Conservation (phyloP, 2,888 invertebrate genomes). For the Orchesellides sinensis region DNA sequence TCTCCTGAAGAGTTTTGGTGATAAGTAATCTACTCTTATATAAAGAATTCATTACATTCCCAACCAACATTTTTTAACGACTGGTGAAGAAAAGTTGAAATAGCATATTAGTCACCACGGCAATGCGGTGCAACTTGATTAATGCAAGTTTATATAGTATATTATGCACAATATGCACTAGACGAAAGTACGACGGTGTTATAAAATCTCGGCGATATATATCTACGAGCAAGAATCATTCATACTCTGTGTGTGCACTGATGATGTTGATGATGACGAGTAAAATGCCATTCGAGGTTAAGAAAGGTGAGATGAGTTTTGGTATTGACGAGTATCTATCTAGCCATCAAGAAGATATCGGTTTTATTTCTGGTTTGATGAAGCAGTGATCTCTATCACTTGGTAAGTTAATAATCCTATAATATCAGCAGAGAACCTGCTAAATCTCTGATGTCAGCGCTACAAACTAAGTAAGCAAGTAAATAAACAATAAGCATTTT, state of each 20-base stretch:
- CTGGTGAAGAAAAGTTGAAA: background rate
- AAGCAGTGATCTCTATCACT: background rate
- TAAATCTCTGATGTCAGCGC: constrained; percentile 18
- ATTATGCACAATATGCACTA: too few relatives aligned
- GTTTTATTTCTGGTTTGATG: constrained; percentile 54
- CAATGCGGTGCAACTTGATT: constrained; percentile 7
- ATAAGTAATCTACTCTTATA: constrained; percentile 7
- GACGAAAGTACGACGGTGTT: too few relatives aligned
- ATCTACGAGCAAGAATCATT: too few relatives aligned
- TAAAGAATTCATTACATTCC: too few relatives aligned
- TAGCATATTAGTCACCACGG: background rate
- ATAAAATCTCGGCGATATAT: too few relatives aligned
- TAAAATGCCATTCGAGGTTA: too few relatives aligned
- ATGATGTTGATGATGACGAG: too few relatives aligned
- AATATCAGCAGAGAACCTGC: too few relatives aligned
- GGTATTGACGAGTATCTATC: background rate
- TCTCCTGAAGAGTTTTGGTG: background rate
- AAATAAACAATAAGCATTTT: constrained; percentile 32
- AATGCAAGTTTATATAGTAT: too few relatives aligned
- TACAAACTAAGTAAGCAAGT: constrained; percentile 29
- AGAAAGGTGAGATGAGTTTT: background rate
- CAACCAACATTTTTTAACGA: constrained; percentile 1
- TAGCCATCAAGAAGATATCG: constrained; percentile 35
- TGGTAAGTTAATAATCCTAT: too few relatives aligned
- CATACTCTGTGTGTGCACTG: too few relatives aligned